Percentiles rank a stretch among this genome's conserved stretches.
These are phyloP conservation scores for Hycleus phaleratus DNA, from an alignment of 1,140 invertebrate genomes.

Conservation along the genomic window DNA sequence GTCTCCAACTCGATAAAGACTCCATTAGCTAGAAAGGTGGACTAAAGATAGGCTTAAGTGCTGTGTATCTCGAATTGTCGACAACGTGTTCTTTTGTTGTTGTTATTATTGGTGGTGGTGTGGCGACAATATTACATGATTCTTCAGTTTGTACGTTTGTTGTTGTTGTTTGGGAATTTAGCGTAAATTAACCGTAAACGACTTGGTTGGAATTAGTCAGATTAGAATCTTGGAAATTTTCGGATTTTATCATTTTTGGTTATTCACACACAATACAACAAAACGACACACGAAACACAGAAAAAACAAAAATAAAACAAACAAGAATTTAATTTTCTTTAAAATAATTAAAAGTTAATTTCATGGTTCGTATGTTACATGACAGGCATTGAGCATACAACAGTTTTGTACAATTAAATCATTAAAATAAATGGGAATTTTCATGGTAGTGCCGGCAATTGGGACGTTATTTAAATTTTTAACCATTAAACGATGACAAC, in stretches of 20 bases:
- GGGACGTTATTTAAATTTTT: too few species aligned
- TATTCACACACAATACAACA: too few species aligned
- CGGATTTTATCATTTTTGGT: too few species aligned
- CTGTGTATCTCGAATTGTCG: slow-evolving; percentile 6
- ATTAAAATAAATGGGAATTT: slow-evolving; percentile 33
- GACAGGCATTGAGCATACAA: slow-evolving; percentile 19
- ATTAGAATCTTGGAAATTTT: slow-evolving; percentile 3
- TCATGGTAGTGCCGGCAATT: slow-evolving; percentile 17
- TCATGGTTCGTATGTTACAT: slow-evolving; percentile 25
- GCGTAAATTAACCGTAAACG: too few species aligned
- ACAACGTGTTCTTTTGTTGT: too few species aligned
- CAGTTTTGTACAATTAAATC: slow-evolving; percentile 31
- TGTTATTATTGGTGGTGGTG: neutral
- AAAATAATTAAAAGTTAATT: slow-evolving; percentile 37
- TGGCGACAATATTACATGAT: neutral
- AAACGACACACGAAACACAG: neutral
- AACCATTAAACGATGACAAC: slow-evolving; percentile 1
- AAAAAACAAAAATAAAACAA: slow-evolving; percentile 1
- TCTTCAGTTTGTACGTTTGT: too few species aligned
- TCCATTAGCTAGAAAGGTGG: slow-evolving; percentile 34
- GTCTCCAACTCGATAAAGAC: slow-evolving; percentile 28
- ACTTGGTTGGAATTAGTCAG: neutral
- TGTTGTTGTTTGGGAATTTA: too few species aligned
- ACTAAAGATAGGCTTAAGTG: slow-evolving; percentile 36
- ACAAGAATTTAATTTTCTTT: slow-evolving; percentile 25